phyloP scores from a whole-genome alignment of 2,888 invertebrate genomes.

The Orchestes rusci region DNA sequence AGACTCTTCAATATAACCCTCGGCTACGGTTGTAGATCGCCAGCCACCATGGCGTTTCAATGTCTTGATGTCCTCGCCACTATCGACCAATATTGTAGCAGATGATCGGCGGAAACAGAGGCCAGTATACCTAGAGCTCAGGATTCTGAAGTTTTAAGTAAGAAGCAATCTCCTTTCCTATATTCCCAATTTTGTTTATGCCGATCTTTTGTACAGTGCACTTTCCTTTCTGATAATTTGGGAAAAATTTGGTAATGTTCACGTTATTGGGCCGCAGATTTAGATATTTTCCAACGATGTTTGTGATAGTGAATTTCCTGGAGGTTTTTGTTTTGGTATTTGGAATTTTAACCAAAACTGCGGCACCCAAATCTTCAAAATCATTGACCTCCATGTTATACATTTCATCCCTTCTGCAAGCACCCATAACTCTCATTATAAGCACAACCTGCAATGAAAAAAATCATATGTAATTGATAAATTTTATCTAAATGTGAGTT shows the following conservation, averaged over 20 bases:
- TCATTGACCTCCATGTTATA: constrained; percentile 21
- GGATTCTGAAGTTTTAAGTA: constrained; percentile 11
- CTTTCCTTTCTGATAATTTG: constrained; percentile 11
- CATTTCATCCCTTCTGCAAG: constrained; percentile 22
- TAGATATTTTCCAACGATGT: constrained; percentile 6
- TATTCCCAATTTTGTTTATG: constrained; percentile 12
- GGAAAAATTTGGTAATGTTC: constrained; percentile 3
- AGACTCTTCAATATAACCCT: too few species aligned
- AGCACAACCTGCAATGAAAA: constrained; percentile 15
- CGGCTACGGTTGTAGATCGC: too few species aligned
- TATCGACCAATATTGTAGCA: too few species aligned
- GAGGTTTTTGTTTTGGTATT: too few species aligned
- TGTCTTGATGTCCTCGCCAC: too few species aligned
- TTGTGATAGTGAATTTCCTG: too few species aligned
- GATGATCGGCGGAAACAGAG: constrained; percentile 11
- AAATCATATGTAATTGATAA: not conserved
- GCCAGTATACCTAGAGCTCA: constrained; percentile 9
- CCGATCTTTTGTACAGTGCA: constrained; percentile 12
- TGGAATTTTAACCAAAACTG: too few species aligned
- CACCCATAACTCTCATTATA: constrained; percentile 19
- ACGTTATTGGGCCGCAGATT: constrained; percentile 2
- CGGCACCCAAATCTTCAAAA: too few species aligned
- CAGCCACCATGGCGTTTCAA: too few species aligned
- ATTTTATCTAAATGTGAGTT: not conserved
- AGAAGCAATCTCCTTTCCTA: constrained; percentile 12